These are phyloP conservation scores for Nephila pilipes DNA, from an alignment of 1,140 invertebrate genomes.

Conservation along the genomic window DNA sequence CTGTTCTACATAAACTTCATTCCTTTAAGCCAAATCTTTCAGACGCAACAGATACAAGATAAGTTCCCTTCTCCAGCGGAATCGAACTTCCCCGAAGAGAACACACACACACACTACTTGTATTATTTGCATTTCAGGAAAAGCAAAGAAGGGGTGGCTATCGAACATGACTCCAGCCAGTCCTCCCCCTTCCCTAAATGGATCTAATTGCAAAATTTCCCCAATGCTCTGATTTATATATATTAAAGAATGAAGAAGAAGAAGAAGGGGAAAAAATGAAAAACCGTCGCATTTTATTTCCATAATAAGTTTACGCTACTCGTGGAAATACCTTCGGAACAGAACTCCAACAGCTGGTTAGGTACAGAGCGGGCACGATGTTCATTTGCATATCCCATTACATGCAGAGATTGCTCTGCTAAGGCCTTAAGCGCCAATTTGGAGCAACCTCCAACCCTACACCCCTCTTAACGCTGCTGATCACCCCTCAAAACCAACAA, in stretches of 20 bases:
- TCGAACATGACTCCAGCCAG: background rate
- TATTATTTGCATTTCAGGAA: conserved; percentile 43
- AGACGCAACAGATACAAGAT: background rate
- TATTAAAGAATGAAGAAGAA: conserved; percentile 65
- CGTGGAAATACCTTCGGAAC: conserved; percentile 58
- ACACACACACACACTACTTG: background rate
- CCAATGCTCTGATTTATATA: conserved; percentile 62
- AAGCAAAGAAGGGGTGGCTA: background rate
- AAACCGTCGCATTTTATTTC: conserved; percentile 71
- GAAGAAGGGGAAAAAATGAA: conserved; percentile 45
- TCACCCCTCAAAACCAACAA: conserved; percentile 34
- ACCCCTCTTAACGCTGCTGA: conserved; percentile 34
- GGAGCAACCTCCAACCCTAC: conserved; percentile 25
- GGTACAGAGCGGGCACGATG: conserved; percentile 47
- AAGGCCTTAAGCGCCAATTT: conserved; percentile 73
- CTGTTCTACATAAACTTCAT: background rate
- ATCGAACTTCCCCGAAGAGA: conserved; percentile 4
- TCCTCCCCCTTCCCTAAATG: conserved; percentile 34
- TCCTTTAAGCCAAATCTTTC: conserved; percentile 16
- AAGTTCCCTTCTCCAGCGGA: background rate
- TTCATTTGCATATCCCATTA: conserved; percentile 76
- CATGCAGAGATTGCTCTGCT: conserved; percentile 68
- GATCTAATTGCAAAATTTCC: conserved; percentile 74
- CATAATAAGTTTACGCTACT: conserved; percentile 73
- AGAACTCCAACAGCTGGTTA: conserved; percentile 67